These are phyloP conservation scores for Enhydra lutris DNA, from an alignment of 2,113 vertebrate genomes.

Conservation along the genomic window DNA sequence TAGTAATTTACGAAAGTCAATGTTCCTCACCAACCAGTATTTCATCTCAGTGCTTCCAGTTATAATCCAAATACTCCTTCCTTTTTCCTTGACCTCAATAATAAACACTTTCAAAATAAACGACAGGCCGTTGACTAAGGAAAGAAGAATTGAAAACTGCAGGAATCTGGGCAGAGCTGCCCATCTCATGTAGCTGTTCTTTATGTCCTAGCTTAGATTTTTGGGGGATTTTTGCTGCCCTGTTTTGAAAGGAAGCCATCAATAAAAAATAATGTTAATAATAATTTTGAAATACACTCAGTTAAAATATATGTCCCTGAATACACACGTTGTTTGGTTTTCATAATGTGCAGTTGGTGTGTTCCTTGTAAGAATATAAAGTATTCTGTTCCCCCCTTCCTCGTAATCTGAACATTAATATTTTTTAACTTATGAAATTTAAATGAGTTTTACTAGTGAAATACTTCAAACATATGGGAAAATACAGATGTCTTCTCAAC, in stretches of 20 bases:
- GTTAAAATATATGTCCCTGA: not conserved
- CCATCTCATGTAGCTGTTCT: not conserved
- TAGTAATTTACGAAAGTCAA: not conserved
- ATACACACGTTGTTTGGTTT: not conserved
- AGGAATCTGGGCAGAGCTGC: not conserved
- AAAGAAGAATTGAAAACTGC: not conserved
- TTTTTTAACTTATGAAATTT: conserved; percentile 4
- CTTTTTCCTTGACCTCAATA: not conserved
- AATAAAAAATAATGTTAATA: not conserved
- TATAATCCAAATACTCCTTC: not conserved
- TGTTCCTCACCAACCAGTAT: not conserved
- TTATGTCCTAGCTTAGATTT: not conserved
- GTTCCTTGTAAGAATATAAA: not conserved
- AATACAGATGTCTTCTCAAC: not conserved
- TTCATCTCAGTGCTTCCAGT: not conserved
- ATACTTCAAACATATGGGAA: not conserved
- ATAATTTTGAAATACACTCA: conserved; percentile 32
- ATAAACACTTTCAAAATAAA: conserved; percentile 18
- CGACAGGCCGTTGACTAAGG: not conserved
- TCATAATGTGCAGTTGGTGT: not conserved
- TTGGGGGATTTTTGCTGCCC: not conserved
- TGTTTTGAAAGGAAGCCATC: conserved; percentile 5
- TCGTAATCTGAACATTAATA: not conserved
- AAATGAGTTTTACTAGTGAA: not conserved
- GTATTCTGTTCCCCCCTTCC: not conserved